A percentile compares a stretch with the other conserved stretches of the same genome.
Conservation (phyloP, 2,113 vertebrate genomes). For the Mustela nigripes region DNA sequence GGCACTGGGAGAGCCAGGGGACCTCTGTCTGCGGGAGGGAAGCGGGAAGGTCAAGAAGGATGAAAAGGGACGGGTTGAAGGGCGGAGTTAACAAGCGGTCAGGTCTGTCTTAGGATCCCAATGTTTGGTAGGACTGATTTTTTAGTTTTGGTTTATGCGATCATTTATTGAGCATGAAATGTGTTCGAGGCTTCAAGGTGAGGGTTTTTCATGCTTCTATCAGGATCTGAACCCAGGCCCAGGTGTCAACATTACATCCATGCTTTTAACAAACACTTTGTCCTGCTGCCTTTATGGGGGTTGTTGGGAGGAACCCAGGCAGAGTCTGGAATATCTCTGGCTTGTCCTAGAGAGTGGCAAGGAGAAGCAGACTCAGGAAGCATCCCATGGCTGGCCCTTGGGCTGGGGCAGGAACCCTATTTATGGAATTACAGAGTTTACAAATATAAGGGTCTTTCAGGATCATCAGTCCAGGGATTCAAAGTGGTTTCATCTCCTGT, state of each 20-base stretch:
- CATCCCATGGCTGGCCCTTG: neutral
- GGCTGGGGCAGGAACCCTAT: neutral
- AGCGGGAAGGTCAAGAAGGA: neutral
- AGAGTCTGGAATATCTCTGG: neutral
- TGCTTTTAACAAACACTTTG: neutral
- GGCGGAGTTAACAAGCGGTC: neutral
- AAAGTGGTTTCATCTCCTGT: neutral
- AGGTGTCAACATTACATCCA: neutral
- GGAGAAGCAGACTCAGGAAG: neutral
- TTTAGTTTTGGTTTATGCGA: neutral
- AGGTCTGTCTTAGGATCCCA: neutral
- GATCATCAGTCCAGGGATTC: neutral
- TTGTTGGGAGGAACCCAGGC: neutral
- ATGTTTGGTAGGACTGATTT: neutral
- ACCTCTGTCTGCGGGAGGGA: neutral
- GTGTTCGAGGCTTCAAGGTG: too few species aligned
- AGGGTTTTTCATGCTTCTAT: neutral
- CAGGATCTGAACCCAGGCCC: neutral
- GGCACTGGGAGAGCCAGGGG: neutral
- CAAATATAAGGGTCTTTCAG: neutral
- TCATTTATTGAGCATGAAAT: neutral
- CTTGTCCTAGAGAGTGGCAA: neutral
- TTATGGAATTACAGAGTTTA: neutral
- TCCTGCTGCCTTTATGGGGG: neutral
- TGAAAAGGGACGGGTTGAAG: neutral